phyloP scores from a whole-genome alignment of 92 coral and sea anemone genomes.

The Porites divaricata region DNA sequence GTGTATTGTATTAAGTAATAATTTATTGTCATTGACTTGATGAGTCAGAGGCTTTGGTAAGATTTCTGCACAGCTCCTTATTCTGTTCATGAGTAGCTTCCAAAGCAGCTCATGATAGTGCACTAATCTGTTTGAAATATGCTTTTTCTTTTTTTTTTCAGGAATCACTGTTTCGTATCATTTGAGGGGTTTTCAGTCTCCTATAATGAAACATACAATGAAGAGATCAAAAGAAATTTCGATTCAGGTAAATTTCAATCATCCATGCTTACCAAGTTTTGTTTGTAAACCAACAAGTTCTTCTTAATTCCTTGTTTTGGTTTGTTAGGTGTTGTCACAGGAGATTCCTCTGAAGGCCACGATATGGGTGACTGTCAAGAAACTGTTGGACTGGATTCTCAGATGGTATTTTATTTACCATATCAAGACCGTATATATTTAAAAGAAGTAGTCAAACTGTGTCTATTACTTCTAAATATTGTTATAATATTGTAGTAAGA shows the following conservation, averaged over 20 bases:
- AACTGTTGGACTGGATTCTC: constrained; percentile 41
- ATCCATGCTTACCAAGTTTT: neutral
- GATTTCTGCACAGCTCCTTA: too few species aligned
- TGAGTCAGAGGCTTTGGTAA: too few species aligned
- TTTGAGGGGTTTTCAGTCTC: constrained; percentile 45
- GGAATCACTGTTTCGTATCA: constrained; percentile 52
- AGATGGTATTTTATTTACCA: constrained; percentile 14
- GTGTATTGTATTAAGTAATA: too few species aligned
- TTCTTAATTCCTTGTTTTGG: neutral
- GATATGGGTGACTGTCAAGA: neutral
- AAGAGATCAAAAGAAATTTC: constrained; percentile 33
- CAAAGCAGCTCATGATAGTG: too few species aligned
- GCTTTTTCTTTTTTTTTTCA: constrained; percentile 11
- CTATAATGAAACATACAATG: constrained; percentile 29
- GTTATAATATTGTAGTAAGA: too few species aligned
- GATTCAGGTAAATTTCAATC: constrained; percentile 25
- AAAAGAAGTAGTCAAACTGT: too few species aligned
- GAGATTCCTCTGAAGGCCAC: neutral
- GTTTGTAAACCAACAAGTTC: neutral
- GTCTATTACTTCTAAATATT: too few species aligned
- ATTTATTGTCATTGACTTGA: too few species aligned
- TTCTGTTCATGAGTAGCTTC: too few species aligned
- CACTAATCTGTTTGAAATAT: neutral
- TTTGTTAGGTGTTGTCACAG: neutral
- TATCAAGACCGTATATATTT: too few species aligned